Percentiles rank a stretch among this genome's conserved stretches.
Evolutionary conservation across 1,140 invertebrate species (phyloP).

Genomic region (Pectinophora gossypiella): DNA sequence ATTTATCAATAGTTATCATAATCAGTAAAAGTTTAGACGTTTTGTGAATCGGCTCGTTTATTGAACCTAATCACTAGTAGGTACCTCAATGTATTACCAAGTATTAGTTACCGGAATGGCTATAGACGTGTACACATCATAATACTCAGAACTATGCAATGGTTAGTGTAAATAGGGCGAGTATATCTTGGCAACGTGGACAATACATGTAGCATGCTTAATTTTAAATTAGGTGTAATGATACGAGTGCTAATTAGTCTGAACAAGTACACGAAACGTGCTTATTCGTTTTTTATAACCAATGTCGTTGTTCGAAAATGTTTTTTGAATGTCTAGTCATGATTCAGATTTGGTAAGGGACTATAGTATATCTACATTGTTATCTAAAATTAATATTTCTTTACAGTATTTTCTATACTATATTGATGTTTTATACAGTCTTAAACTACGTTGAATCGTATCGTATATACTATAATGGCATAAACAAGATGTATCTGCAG

Average conservation of each 20-base stretch:
- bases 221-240: constrained; percentile 38
- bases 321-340: constrained; percentile 47
- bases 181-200: constrained; percentile 61
- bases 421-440: constrained; percentile 15
- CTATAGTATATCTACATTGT: constrained; percentile 33
- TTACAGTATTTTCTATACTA: constrained; percentile 11
- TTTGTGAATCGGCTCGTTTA: constrained; percentile 40
- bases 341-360: constrained; percentile 30
- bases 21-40: constrained; percentile 54
- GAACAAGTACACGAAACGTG: background rate
- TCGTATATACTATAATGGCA: background rate
- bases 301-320: constrained; percentile 15
- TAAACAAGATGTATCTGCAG: background rate
- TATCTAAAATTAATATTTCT: constrained; percentile 13
- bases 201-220: constrained; percentile 67
- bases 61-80: constrained; percentile 6
- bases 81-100: constrained; percentile 16
- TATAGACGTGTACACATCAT: background rate
- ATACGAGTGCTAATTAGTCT: background rate
- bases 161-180: constrained; percentile 55
- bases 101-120: constrained; percentile 22
- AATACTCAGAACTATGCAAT: no score
- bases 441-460: constrained; percentile 16
- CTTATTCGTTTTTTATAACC: constrained; percentile 1
- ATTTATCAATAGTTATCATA: constrained; percentile 19